phyloP scores from a whole-genome alignment of 2,113 vertebrate genomes.

The Myotis brandtii region DNA sequence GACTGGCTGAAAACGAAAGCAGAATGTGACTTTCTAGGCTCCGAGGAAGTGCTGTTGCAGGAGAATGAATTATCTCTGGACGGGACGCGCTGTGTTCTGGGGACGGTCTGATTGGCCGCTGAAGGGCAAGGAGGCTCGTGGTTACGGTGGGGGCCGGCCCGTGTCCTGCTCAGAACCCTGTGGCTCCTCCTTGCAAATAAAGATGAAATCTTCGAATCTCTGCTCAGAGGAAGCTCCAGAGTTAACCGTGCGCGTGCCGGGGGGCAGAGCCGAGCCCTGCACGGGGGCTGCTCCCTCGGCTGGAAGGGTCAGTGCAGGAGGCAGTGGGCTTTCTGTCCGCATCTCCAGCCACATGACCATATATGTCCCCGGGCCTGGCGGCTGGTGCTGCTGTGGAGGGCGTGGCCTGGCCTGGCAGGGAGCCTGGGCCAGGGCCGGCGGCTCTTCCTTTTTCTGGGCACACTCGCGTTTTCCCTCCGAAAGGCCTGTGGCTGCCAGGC shows the following conservation, averaged over 20 bases:
- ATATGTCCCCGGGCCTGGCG: constrained; percentile 32
- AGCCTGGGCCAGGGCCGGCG: not conserved
- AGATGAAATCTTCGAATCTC: not conserved
- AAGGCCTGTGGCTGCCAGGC: not conserved
- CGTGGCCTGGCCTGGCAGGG: constrained; percentile 30
- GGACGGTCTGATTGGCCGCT: not conserved
- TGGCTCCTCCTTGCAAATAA: not conserved
- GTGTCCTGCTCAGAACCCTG: not conserved
- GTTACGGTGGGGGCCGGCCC: accelerated
- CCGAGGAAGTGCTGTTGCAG: not conserved
- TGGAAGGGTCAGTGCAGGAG: not conserved
- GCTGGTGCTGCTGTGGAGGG: not conserved
- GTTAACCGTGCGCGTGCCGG: not conserved
- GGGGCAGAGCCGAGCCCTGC: not conserved
- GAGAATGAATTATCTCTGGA: not conserved
- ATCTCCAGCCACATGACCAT: constrained; percentile 34
- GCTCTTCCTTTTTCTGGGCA: constrained; percentile 7
- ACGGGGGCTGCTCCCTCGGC: not conserved
- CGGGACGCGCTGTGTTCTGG: not conserved
- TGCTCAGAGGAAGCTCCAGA: constrained; percentile 46
- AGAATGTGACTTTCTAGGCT: not conserved
- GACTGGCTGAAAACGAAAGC: constrained; percentile 69
- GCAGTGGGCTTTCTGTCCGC: not conserved
- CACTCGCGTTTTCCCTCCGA: not conserved
- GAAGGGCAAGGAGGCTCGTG: not conserved